Percentiles rank a stretch among this genome's conserved stretches.
These are phyloP conservation scores for Athene noctua DNA, from an alignment of 2,113 vertebrate genomes.

Conservation along the genomic window DNA sequence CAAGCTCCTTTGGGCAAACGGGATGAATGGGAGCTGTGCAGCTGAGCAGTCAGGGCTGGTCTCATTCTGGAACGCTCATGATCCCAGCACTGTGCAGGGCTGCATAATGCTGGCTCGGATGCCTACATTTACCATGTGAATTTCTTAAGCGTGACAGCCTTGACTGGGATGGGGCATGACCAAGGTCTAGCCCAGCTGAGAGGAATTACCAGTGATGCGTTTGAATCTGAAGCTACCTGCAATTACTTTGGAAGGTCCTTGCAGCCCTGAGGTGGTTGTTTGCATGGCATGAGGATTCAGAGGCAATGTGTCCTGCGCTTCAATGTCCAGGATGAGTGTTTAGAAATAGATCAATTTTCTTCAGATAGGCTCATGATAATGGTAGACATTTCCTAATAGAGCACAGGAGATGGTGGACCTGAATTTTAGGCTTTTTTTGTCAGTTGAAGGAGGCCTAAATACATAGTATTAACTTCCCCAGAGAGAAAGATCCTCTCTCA, in stretches of 20 bases:
- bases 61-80: neutral
- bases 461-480: neutral
- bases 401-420: neutral
- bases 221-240: neutral
- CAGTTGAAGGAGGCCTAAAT: neutral
- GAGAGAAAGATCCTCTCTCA: neutral
- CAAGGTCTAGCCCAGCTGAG: neutral
- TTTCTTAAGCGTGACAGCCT: neutral
- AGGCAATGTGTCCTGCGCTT: neutral
- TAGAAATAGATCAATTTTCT: neutral
- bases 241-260: neutral
- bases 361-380: neutral
- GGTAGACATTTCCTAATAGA: neutral
- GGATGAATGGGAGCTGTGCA: neutral
- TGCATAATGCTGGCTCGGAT: neutral
- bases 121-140: neutral
- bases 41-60: neutral
- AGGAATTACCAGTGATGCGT: neutral
- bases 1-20: neutral
- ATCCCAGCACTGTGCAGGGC: neutral
- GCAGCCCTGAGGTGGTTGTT: neutral
- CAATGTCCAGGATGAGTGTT: neutral
- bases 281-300: neutral
- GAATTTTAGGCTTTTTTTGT: neutral
- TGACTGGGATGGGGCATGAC: fast-evolving